phyloP scores from a whole-genome alignment of 2,797 vertebrate genomes.

The Chiloscyllium punctatum region DNA sequence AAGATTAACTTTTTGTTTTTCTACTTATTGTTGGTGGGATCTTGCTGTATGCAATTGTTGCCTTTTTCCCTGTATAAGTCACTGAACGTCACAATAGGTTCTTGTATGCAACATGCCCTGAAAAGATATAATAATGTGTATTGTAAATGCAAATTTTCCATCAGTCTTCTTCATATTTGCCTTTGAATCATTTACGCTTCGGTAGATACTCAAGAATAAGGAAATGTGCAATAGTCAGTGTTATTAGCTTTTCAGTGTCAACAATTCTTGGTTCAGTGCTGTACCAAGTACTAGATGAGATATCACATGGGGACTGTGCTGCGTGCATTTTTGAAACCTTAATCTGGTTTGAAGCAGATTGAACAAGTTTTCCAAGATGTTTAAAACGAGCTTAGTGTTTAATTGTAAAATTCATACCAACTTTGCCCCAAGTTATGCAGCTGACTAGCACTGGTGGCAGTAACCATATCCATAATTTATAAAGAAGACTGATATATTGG shows the following conservation, averaged over 20 bases:
- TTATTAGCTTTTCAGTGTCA: not conserved
- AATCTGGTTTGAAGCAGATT: not conserved
- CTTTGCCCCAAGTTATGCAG: not conserved
- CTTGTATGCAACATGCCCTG: not conserved
- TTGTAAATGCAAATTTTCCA: not conserved
- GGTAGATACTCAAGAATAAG: not conserved
- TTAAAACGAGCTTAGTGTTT: not conserved
- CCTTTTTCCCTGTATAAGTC: not conserved
- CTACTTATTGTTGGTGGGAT: not conserved
- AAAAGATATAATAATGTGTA: not conserved
- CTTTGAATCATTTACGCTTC: not conserved
- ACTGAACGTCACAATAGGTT: not conserved
- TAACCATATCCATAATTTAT: not conserved
- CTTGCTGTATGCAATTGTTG: not conserved
- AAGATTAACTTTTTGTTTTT: not conserved
- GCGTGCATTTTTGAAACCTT: not conserved
- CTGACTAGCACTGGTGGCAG: not conserved
- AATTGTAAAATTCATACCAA: not conserved
- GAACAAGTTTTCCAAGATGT: not conserved
- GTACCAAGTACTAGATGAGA: too few species aligned
- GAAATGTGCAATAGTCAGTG: not conserved
- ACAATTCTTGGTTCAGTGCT: not conserved
- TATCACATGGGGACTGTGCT: not conserved
- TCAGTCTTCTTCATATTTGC: not conserved
- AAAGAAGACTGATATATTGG: not conserved